phyloP scores from a whole-genome alignment of 2,797 vertebrate genomes.

The Anolis apletophallus region DNA sequence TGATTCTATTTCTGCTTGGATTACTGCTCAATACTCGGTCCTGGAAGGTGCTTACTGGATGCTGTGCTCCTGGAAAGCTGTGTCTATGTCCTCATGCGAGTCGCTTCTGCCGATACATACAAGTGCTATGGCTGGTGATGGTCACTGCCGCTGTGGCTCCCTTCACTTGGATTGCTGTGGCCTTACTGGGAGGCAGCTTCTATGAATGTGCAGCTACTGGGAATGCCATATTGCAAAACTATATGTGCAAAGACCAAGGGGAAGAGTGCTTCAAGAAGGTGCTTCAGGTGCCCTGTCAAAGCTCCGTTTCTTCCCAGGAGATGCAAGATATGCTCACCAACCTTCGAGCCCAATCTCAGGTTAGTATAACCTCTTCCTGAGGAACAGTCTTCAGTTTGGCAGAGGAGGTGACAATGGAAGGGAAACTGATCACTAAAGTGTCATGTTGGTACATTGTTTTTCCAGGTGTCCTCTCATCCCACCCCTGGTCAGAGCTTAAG shows the following conservation, averaged over 20 bases:
- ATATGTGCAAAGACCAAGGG: conserved; percentile 48
- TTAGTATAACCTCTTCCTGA: conserved; percentile 40
- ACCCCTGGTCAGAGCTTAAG: background rate
- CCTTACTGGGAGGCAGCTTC: conserved; percentile 80
- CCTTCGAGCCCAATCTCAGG: conserved; percentile 80
- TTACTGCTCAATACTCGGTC: conserved; percentile 69
- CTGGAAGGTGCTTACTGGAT: conserved; percentile 78
- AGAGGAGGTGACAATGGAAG: too few relatives aligned
- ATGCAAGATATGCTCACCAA: conserved; percentile 9
- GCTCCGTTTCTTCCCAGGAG: rapidly evolving
- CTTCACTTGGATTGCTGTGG: conserved; percentile 81
- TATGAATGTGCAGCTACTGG: conserved; percentile 79
- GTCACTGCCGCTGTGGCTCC: conserved; percentile 74
- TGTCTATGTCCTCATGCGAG: rapidly evolving
- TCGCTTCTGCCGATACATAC: rapidly evolving
- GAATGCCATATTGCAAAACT: rapidly evolving
- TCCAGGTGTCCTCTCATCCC: too few relatives aligned
- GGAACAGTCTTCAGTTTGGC: background rate
- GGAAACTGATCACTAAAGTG: background rate
- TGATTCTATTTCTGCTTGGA: conserved; percentile 80
- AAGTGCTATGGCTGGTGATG: conserved; percentile 1
- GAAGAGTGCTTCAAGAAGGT: conserved; percentile 46
- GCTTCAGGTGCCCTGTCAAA: conserved; percentile 72
- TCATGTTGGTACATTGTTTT: background rate
- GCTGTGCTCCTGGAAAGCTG: rapidly evolving